These are phyloP conservation scores for Gymnothorax javanicus DNA, from an alignment of 2,797 vertebrate genomes.

Conservation along the genomic window DNA sequence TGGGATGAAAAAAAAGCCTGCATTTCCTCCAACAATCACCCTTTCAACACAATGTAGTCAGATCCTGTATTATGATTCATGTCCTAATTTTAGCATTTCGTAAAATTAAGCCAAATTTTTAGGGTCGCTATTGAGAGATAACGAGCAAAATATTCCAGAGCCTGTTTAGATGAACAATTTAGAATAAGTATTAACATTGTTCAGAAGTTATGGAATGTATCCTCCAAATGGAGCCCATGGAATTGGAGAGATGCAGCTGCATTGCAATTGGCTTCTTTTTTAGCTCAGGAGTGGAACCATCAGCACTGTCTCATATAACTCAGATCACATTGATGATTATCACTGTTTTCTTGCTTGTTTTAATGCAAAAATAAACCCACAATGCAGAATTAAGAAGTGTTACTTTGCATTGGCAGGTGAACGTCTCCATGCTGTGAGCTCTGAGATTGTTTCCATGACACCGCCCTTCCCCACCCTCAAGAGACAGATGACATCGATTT, in stretches of 20 bases:
- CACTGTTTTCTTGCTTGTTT: slow-evolving; percentile 26
- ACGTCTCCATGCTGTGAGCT: background rate
- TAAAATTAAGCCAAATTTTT: background rate
- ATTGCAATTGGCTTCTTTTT: background rate
- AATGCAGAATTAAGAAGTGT: background rate
- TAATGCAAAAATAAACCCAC: background rate
- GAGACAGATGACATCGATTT: slow-evolving; percentile 50
- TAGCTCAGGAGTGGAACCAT: background rate
- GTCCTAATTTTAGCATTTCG: background rate
- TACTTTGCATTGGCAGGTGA: slow-evolving; percentile 25
- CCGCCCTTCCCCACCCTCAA: background rate
- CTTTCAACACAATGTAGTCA: background rate
- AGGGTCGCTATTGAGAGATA: background rate
- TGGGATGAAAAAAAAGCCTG: background rate
- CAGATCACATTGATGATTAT: background rate
- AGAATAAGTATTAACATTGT: background rate
- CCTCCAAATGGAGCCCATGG: background rate
- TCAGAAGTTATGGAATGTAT: background rate
- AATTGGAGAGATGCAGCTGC: background rate
- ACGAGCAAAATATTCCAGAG: background rate
- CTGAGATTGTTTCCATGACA: background rate
- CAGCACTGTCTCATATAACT: background rate
- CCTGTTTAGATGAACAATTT: background rate
- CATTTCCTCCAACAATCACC: background rate
- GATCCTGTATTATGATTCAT: background rate